These are phyloP conservation scores for Misgurnus mizolepis DNA, from an alignment of 2,113 vertebrate genomes.

Conservation along the genomic window DNA sequence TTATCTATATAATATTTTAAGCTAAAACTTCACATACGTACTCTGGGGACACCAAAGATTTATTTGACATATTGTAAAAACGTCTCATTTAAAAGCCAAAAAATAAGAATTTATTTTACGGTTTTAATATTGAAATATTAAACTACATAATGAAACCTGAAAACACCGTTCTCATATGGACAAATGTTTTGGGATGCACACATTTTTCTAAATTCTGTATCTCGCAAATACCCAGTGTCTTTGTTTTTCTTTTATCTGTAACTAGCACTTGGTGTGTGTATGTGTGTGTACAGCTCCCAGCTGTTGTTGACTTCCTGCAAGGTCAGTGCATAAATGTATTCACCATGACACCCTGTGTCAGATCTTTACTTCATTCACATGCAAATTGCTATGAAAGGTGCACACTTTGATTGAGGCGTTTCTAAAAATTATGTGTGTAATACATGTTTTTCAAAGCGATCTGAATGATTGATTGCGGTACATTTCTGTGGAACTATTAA, in stretches of 20 bases:
- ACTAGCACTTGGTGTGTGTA: conserved; percentile 8
- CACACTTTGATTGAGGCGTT: conserved; percentile 32
- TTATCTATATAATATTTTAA: too few relatives aligned
- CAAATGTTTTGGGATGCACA: background rate
- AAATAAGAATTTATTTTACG: too few relatives aligned
- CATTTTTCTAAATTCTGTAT: background rate
- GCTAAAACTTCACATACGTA: too few relatives aligned
- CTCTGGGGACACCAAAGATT: too few relatives aligned
- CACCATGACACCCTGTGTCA: conserved; percentile 48
- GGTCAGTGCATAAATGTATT: conserved; percentile 64
- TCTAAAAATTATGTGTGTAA: conserved; percentile 18
- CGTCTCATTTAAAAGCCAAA: too few relatives aligned
- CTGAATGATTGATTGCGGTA: conserved; percentile 27
- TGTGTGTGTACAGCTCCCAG: conserved; percentile 36
- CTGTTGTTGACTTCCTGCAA: conserved; percentile 62
- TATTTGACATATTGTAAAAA: too few relatives aligned
- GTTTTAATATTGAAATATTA: background rate
- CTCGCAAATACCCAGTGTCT: background rate
- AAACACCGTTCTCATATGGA: background rate
- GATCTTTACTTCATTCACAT: conserved; percentile 65
- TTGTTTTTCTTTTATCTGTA: conserved; percentile 28
- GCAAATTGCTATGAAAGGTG: conserved; percentile 64
- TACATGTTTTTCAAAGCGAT: background rate
- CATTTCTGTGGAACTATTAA: conserved; percentile 12
- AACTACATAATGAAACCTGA: background rate